phyloP scores from a whole-genome alignment of 2,113 vertebrate genomes.

The Monopterus albus region DNA sequence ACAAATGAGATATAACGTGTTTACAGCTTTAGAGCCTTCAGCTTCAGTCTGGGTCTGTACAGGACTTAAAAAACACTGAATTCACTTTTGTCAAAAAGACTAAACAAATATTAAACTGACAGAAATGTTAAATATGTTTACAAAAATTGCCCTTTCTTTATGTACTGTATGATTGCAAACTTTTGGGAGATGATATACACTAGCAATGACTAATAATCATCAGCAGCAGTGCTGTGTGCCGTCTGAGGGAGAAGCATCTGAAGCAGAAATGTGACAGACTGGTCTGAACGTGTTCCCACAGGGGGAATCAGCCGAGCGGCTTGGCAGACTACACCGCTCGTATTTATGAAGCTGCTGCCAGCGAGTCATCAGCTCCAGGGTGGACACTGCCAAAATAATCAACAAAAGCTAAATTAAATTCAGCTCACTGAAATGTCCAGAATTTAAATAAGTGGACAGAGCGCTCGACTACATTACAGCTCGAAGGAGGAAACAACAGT shows the following conservation, averaged over 20 bases:
- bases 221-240: background rate
- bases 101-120: no score
- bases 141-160: no score
- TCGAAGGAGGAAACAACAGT: background rate
- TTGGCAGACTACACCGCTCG: conserved; percentile 34
- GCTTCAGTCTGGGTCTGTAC: no score
- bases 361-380: conserved; percentile 27
- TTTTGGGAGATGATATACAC: no score
- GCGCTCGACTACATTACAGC: background rate
- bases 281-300: conserved; percentile 13
- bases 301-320: conserved; percentile 3
- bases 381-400: conserved; percentile 44
- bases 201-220: conserved; percentile 6
- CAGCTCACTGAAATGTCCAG: conserved; percentile 10
- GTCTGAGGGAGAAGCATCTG: background rate
- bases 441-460: conserved; percentile 2
- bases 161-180: no score
- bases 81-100: no score
- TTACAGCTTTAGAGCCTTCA: no score
- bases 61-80: no score
- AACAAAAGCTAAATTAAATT: conserved; percentile 41
- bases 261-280: conserved; percentile 24
- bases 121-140: no score
- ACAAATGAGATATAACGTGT: no score
- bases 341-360: conserved; percentile 41